Evolutionary conservation across 2,888 invertebrate species (phyloP), one percentile per base, ranked within the genome.

Genomic region (Phragmatobia fuliginosa): DNA sequence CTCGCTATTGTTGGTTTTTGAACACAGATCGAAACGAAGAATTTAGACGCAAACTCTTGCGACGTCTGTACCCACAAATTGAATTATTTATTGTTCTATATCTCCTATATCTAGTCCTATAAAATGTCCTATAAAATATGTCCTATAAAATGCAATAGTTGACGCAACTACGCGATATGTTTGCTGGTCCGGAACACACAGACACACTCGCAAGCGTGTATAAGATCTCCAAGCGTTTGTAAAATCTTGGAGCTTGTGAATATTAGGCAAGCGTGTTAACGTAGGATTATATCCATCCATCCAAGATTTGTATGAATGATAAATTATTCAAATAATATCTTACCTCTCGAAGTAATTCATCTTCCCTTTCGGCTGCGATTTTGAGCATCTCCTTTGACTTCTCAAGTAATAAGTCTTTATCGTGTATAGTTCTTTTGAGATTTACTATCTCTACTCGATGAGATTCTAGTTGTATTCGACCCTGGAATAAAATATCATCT

Each of bases 321-420:
- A 36, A 10, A 41, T 41, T 18, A 1, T 11, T 8, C 11, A n/a
- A 38, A 8, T 21, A 62, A 63, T 4, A 14, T 52, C 45, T 81
- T 82, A 96, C 96, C 90, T 96, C 95, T 89, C 95, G 94, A 3
- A 96, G 87, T 32, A 96, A 87, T 62, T 95, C 91, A 68, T 96
- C 96, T 83, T 96, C 96, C 77, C 96, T 95, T 56, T 95, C 93
- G 0, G 96, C 96, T 0, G 96, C 96, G 69, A 96, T 95, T 75
- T 95, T 96, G 8, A 96, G 90, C 90, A 96, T 94, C 79, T 96
- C 94, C 82, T 96, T 96, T 0, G 96, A 96, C 84, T 93, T 95
- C 71, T 95, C 95, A 45, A 96, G 86, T 25, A 96, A 89, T 52
- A 95, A 89, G 67, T 96, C 96, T 75, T 96, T 96, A 65, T 96